Evolutionary conservation across 2,888 invertebrate genomes (phyloP).

Genomic region (Drosophila meridionalis): DNA sequence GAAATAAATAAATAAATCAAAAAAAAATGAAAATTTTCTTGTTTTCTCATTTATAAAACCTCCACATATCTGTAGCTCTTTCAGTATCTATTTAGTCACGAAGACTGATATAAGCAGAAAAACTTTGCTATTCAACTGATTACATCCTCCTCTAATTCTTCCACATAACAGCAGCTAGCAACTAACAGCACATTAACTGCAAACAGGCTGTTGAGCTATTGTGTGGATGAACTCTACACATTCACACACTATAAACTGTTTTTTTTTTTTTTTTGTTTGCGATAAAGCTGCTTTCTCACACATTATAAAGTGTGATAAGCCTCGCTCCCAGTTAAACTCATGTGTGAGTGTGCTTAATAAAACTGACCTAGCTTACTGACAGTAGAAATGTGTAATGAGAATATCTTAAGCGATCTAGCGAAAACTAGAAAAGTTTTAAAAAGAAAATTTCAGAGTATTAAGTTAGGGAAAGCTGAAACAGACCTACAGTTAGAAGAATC

Average conservation of each 20-base stretch:
- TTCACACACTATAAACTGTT: too few relatives aligned
- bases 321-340: background rate
- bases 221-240: too few relatives aligned
- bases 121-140: too few relatives aligned
- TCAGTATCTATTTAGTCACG: too few relatives aligned
- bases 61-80: background rate
- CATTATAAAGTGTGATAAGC: too few relatives aligned
- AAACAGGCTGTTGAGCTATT: too few relatives aligned
- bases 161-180: too few relatives aligned
- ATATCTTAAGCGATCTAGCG: background rate
- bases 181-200: too few relatives aligned
- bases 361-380: background rate
- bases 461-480: constrained; percentile 1
- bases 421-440: background rate
- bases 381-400: background rate
- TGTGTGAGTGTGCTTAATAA: background rate
- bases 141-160: too few relatives aligned
- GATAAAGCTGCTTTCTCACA: too few relatives aligned
- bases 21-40: background rate
- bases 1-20: background rate
- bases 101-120: too few relatives aligned
- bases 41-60: background rate
- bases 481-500: constrained; percentile 4
- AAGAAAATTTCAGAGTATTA: background rate
- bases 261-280: too few relatives aligned